Evolutionary conservation across 2,113 vertebrate genomes (phyloP).

Genomic region (Campylomormyrus numenius): DNA sequence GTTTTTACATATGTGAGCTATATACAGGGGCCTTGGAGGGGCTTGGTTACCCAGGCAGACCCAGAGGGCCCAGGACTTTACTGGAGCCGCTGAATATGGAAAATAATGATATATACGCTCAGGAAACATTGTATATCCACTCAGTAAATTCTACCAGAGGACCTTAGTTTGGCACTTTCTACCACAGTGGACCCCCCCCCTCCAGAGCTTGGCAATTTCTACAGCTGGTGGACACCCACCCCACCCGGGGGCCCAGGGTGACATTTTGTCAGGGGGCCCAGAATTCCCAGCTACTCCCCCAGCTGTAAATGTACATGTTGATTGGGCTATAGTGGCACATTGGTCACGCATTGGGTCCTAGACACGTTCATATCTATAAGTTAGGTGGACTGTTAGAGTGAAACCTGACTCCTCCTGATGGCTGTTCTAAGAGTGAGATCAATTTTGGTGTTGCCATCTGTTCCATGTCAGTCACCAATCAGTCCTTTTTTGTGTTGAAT

Average conservation of each 20-base stretch:
- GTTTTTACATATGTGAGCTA: conserved; percentile 4
- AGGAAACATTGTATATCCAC: background rate
- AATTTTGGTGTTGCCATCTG: background rate
- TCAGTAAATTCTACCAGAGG: background rate
- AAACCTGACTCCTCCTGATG: background rate
- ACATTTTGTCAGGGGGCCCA: background rate
- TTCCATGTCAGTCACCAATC: background rate
- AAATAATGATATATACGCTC: background rate
- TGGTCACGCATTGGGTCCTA: background rate
- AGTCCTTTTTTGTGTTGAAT: conserved; percentile 10
- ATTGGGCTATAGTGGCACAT: background rate
- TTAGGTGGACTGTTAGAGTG: background rate
- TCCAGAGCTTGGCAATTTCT: background rate
- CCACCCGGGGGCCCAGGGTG: background rate
- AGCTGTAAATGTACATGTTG: background rate
- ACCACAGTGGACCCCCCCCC: background rate
- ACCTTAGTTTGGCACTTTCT: background rate
- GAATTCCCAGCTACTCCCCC: background rate
- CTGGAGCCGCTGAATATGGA: background rate
- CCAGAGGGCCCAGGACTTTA: background rate
- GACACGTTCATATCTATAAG: background rate
- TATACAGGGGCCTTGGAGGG: background rate
- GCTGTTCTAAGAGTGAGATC: background rate
- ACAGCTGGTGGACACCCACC: background rate
- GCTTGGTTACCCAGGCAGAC: background rate